Evolutionary conservation across 2,113 vertebrate species (phyloP), one percentile per base, ranked within the genome.

Genomic region (Psittacula cyanocephala): DNA sequence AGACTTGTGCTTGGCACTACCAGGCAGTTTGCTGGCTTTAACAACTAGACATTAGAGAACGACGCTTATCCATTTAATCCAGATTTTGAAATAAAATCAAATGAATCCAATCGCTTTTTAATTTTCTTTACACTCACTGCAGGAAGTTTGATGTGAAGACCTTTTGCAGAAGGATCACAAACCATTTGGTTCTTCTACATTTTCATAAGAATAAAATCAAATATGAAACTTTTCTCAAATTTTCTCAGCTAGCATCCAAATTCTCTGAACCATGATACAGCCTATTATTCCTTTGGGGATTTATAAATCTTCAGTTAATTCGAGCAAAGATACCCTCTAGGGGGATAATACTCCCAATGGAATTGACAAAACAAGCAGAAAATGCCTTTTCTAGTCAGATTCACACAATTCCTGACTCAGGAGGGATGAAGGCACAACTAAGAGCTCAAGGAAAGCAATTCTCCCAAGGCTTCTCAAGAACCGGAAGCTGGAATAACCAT

Each of bases 301-400:
- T 93, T 39, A 83, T 89, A 91, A 83, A 83, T 95, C 63, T 85
- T 71, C 24, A 13, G 46, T 87, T 85, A 91, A 95, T 95, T 69
- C 65, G 37, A 91, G 55, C 39, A 75, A 70, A 90, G 25, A 71
- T 83, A 47, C 9, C 50, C 77, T 93, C 72, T n/a, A 81, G 65
- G 57, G 50, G 15, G 31, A 70, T 96, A 81, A 93, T 59, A 46
- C 9, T 93, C 50, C 15, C 74, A 91, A 86, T 25, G 16, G 68
- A 91, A 90, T 83, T 81, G 76, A 88, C 46, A 90, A 93, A 91
- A 95, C 39, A 81, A 81, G 75, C 74, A 76, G 87, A 91, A 95
- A 93, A 88, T 70, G 0, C 65, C 31, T 93, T 81, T 90, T 95
- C 52, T 46, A 68, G 72, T 92, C 81, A 89, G 35, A 67, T 55